phyloP scores from a whole-genome alignment of 1,140 invertebrate genomes.

The Drosophila bocqueti region DNA sequence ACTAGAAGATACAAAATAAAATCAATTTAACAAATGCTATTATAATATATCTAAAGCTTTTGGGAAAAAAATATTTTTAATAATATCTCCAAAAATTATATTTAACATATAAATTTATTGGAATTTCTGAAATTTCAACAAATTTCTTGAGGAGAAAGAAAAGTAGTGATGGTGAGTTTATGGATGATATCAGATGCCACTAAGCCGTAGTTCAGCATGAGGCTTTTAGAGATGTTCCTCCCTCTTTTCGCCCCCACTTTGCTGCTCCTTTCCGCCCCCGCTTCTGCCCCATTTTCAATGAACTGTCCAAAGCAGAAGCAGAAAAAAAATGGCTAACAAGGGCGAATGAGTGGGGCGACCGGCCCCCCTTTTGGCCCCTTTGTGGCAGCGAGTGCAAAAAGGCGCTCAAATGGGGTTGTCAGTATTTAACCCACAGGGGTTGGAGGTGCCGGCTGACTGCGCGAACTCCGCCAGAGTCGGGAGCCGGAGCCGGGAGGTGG shows the following conservation, averaged over 20 bases:
- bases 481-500: slow-evolving; percentile 11
- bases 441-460: slow-evolving; percentile 82
- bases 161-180: not conserved
- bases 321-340: slow-evolving; percentile 31
- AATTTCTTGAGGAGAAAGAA: not conserved
- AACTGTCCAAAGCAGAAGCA: slow-evolving; percentile 57
- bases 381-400: slow-evolving; percentile 79
- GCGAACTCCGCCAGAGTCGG: slow-evolving; percentile 73
- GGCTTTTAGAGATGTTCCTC: slow-evolving; percentile 4
- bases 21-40: too few relatives aligned
- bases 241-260: not conserved
- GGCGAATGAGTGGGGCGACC: slow-evolving; percentile 42
- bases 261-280: not conserved
- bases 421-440: slow-evolving; percentile 85
- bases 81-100: too few relatives aligned
- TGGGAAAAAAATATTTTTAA: too few relatives aligned
- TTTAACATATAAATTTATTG: not conserved
- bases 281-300: slow-evolving; percentile 63
- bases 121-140: not conserved
- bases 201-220: not conserved
- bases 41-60: too few relatives aligned
- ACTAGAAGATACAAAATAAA: not conserved
- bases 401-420: slow-evolving; percentile 85
- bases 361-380: slow-evolving; percentile 22
- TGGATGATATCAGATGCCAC: slow-evolving; percentile 4